Conservation (phyloP, 1,140 invertebrate species). For the Teleogryllus occipitalis region DNA sequence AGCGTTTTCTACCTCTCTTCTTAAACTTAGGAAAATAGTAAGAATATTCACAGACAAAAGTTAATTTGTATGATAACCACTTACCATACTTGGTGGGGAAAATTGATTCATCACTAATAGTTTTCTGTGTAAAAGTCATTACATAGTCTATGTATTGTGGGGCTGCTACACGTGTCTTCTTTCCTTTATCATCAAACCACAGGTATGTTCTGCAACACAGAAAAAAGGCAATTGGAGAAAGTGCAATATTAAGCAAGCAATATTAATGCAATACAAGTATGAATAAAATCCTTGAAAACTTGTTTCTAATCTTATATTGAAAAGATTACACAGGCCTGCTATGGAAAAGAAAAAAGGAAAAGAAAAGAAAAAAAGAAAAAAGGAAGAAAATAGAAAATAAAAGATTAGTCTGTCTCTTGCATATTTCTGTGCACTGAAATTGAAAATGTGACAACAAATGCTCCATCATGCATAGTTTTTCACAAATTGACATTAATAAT, state of each 20-base stretch:
- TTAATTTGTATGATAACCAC: constrained; percentile 24
- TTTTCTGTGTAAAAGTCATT: constrained; percentile 96
- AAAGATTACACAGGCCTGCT: too few species aligned
- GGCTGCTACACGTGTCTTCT: constrained; percentile 91
- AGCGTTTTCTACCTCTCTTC: background rate
- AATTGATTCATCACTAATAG: constrained; percentile 90
- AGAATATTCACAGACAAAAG: too few species aligned
- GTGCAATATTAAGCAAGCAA: background rate
- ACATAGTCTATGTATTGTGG: constrained; percentile 98
- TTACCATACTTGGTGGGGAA: constrained; percentile 98
- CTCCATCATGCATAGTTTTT: too few species aligned
- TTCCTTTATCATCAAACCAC: constrained; percentile 98
- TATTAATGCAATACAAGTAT: background rate
- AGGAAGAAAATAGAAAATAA: too few species aligned
- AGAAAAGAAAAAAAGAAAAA: too few species aligned
- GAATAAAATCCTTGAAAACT: background rate
- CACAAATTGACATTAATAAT: too few species aligned
- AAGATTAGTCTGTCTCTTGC: too few species aligned
- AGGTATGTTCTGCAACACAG: constrained; percentile 70
- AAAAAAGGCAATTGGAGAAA: background rate
- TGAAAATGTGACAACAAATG: too few species aligned
- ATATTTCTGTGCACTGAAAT: too few species aligned
- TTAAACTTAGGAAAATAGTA: background rate
- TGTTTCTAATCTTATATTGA: too few species aligned
- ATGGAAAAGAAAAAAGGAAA: too few species aligned